Evolutionary conservation across 2,888 invertebrate species (phyloP).

Genomic region (Allophyes oxyacanthae): DNA sequence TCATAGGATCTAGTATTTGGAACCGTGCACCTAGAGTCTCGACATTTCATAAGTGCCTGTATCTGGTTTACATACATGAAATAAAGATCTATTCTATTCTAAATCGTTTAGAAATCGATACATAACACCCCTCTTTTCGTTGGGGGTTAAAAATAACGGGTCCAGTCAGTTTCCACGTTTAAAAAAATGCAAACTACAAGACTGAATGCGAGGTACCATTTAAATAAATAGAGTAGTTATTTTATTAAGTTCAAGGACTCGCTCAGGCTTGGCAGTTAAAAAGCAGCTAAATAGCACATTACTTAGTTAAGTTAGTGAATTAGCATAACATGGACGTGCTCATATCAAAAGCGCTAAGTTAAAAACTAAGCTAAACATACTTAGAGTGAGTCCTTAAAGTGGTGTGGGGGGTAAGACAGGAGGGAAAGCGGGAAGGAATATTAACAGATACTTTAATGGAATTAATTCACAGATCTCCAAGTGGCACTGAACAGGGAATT

Average conservation of each 20-base stretch:
- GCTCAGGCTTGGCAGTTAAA: slow-evolving; percentile 24
- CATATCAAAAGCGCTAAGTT: slow-evolving; percentile 69
- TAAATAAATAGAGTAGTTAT: slow-evolving; percentile 17
- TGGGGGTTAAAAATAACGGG: too few species aligned
- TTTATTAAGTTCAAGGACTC: slow-evolving; percentile 26
- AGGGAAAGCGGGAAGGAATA: slow-evolving; percentile 30
- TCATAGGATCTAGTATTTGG: too few species aligned
- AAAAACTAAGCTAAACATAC: slow-evolving; percentile 71
- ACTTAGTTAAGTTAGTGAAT: slow-evolving; percentile 59
- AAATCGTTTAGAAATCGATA: too few species aligned
- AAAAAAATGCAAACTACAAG: slow-evolving; percentile 8
- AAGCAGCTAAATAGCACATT: slow-evolving; percentile 43
- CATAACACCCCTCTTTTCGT: too few species aligned
- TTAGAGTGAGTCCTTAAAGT: slow-evolving; percentile 69
- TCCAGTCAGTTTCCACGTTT: neutral
- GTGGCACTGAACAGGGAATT: too few species aligned
- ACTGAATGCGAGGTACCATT: slow-evolving; percentile 7
- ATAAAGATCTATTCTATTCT: too few species aligned
- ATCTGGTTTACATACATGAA: too few species aligned
- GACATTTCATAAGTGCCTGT: too few species aligned
- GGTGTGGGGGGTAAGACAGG: slow-evolving; percentile 21
- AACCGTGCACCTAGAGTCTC: too few species aligned
- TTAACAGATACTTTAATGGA: neutral
- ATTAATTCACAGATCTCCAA: too few species aligned
- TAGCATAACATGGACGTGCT: slow-evolving; percentile 65